Evolutionary conservation across 2,888 invertebrate genomes (phyloP), one percentile per base, ranked within the genome.

Genomic region (Papilio elwesi): DNA sequence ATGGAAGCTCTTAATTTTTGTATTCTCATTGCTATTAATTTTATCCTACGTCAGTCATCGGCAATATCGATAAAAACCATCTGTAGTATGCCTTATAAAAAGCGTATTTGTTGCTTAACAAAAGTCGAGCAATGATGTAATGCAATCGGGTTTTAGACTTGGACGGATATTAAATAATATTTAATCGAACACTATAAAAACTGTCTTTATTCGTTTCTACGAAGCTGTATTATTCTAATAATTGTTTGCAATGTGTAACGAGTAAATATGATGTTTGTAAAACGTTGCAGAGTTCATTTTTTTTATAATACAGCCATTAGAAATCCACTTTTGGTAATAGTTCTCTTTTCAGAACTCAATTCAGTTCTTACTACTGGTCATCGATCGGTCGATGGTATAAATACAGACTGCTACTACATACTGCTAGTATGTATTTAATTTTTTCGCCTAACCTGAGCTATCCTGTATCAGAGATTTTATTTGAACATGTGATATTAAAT

Each of bases 21-120:
- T 75, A 76, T 74, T 77, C 71, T 74, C 77, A 77, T 74, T 72
- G 78, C 78, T 76, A 78, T 82, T 82, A 78, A 80, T 80, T 80
- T 79, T 78, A 80, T 75, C 78, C 76, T 69, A 53, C 73, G 77
- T 73, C 74, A 74, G 73, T 75, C 75, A 77, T 70, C 70, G 53
- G n/a, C 57, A 47, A 48, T 71, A 70, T 66, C 62, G 63, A 69
- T 53, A 73, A 75, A 73, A 75, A 74, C 63, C n/a, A 71, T 64
- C 71, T 70, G 36, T 52, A 69, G 53, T 49, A 38, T 53, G 57
- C 48, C 38, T 53, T 38, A 71, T 70, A 71, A 74, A 74, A 69
- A 51, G 26, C 12, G 51, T 74, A 74, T 71, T 74, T 72, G 59
- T 74, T 71, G 71, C 64, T 69, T 63, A 75, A 74, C 72, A 76